Evolutionary conservation across 2,888 invertebrate genomes (phyloP).

Genomic region (Mystacides longicornis): DNA sequence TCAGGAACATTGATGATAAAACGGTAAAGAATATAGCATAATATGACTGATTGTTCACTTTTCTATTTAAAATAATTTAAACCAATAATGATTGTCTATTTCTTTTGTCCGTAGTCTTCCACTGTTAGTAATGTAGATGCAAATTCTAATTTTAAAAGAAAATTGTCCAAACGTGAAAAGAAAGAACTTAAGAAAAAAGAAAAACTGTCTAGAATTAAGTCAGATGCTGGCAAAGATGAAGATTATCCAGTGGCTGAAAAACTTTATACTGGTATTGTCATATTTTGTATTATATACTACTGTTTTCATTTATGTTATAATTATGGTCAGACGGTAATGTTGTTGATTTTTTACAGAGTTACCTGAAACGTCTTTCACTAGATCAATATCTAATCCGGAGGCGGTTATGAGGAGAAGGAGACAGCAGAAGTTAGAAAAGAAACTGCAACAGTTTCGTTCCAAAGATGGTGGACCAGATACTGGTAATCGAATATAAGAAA

Average conservation of each 20-base stretch:
- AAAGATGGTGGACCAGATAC: conserved; percentile 94
- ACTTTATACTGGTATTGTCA: conserved; percentile 69
- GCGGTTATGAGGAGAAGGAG: conserved; percentile 96
- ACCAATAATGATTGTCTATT: not conserved
- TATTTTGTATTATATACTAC: not conserved
- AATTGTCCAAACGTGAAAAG: conserved; percentile 94
- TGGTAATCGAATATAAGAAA: no score
- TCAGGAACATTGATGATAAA: conserved; percentile 82
- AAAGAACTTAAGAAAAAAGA: conserved; percentile 96
- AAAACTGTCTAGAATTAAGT: conserved; percentile 73
- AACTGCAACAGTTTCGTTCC: conserved; percentile 90
- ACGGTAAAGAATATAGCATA: no score
- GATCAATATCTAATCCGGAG: conserved; percentile 99
- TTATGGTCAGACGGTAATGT: not conserved
- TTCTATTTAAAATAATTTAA: no score
- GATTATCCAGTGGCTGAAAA: conserved; percentile 83
- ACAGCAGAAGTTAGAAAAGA: conserved; percentile 94
- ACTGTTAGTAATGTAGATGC: conserved; percentile 64
- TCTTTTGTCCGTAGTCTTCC: conserved; percentile 44
- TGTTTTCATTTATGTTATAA: not conserved
- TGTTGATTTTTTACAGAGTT: conserved; percentile 55
- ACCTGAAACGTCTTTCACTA: conserved; percentile 96
- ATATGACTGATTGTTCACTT: no score
- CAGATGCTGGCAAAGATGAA: conserved; percentile 56
- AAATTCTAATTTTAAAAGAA: conserved; percentile 80